A percentile compares a stretch with the other conserved stretches of the same genome.
Evolutionary conservation across 2,797 vertebrate genomes (phyloP).

Genomic region (Phrynocephalus guinanensis): DNA sequence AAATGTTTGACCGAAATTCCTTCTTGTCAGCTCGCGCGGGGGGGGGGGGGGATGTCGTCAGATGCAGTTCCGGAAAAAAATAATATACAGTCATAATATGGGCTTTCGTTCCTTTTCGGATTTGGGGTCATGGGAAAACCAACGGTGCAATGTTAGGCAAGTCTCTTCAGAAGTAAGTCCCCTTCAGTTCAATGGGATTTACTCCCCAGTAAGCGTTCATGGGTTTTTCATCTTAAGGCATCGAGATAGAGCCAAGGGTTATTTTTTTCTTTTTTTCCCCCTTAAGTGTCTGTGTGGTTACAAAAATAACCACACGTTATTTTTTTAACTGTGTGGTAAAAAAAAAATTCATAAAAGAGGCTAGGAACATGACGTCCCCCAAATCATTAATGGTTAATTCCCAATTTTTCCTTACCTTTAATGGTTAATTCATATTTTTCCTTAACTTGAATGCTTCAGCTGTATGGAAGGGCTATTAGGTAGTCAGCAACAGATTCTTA

Average conservation of each 20-base stretch:
- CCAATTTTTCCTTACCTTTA: neutral
- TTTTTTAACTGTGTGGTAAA: no score
- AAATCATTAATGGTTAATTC: neutral
- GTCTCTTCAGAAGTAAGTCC: neutral
- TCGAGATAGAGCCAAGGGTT: neutral
- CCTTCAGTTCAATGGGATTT: neutral
- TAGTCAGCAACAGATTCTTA: neutral
- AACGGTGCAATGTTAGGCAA: neutral
- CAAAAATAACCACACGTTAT: no score
- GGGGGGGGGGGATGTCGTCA: constrained; percentile 21
- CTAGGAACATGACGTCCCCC: neutral
- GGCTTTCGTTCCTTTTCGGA: constrained; percentile 16
- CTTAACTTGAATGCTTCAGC: neutral
- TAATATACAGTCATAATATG: neutral
- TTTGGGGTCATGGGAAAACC: neutral
- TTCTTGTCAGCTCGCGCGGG: constrained; percentile 29
- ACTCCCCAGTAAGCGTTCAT: neutral
- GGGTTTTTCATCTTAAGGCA: neutral
- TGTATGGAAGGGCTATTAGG: neutral
- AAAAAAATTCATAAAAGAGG: neutral
- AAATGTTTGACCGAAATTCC: neutral
- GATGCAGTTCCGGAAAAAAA: neutral
- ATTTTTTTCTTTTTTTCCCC: neutral
- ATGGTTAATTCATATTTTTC: neutral
- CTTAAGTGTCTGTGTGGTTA: constrained; percentile 26